phyloP scores from a whole-genome alignment of 2,888 invertebrate species.

The Hemithea aestivaria region DNA sequence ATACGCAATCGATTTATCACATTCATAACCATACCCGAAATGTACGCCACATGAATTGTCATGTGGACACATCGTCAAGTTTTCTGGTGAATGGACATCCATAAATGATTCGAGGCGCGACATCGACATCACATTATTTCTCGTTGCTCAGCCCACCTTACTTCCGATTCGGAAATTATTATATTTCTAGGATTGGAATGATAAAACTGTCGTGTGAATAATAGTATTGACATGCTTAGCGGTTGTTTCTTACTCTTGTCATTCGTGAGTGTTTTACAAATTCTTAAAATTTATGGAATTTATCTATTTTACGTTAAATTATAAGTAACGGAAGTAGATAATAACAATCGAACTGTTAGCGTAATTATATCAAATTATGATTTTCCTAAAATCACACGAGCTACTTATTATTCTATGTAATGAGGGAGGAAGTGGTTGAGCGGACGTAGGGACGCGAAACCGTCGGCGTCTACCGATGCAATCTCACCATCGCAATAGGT shows the following conservation, averaged over 20 bases:
- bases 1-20: conserved; percentile 39
- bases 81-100: conserved; percentile 47
- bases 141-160: conserved; percentile 70
- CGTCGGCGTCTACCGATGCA: conserved; percentile 63
- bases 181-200: conserved; percentile 66
- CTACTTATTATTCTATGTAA: conserved; percentile 8
- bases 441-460: conserved; percentile 61
- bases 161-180: conserved; percentile 79
- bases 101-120: conserved; percentile 74
- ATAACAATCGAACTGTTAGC: no score
- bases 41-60: conserved; percentile 39
- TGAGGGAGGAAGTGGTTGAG: conserved; percentile 65
- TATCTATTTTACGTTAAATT: no score
- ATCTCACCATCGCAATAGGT: conserved; percentile 56
- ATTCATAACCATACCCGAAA: conserved; percentile 46
- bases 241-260: conserved; percentile 51
- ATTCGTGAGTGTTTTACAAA: conserved; percentile 57
- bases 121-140: conserved; percentile 72
- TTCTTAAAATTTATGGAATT: conserved; percentile 45
- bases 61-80: conserved; percentile 17
- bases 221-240: conserved; percentile 57
- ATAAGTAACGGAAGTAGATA: no score
- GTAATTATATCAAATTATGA: not conserved
- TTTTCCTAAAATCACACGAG: not conserved
- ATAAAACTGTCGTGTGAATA: conserved; percentile 57